Base-by-base conservation (phyloP, 2,797 vertebrate genomes). In the Cuniculus paca region DNA sequence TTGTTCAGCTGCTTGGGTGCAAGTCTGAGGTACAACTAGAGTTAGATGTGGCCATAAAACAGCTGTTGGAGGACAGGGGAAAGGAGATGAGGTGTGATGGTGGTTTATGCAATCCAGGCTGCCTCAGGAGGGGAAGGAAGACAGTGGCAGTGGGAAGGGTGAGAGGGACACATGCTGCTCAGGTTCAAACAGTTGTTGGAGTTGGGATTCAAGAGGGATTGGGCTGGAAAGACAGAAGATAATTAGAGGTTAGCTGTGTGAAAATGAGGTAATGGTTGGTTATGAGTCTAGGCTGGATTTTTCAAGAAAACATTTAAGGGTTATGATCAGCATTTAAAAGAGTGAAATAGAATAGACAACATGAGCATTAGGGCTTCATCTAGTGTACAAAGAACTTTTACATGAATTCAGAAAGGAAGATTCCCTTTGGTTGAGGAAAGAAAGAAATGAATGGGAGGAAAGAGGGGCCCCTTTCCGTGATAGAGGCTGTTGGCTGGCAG, bases 291-390 rank as follows among this genome's bases (percentile, higher is more conserved):
- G 34, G 48, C 48, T 80, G 86, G 52, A 34, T 31, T 96, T 97
- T 91, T 77, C 48, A 95, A 81, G 36, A 85, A 95, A 24, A 79
- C 31, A n/a, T 91, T 79, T 95, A 85, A 90, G 72, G 26, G 22
- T 65, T 52, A 77, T 24, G 28, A 39, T 13, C 11, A 56, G 28
- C 28, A 74, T 77, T 96, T 61, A 56, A 54, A 92, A 77, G 63
- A 85, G 58, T 79, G 75, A 81, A 91, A 78, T 12, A 93, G 50
- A 56, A 65, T 85, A 79, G 81, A 84, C 39, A 77, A 48, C 11
- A 9, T 1, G 14, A 54, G 31, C 79, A 17, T 86, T 39, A 60
- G 20, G 70, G 17, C 36, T 22, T 90, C 61, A 75, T 77, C 26
- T 75, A 58, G 9, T 19, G 42, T 81, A 1, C 77, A 26, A 10